Base-by-base conservation (phyloP, 92 coral and sea anemone species). In the Parazoanthus darwini region DNA sequence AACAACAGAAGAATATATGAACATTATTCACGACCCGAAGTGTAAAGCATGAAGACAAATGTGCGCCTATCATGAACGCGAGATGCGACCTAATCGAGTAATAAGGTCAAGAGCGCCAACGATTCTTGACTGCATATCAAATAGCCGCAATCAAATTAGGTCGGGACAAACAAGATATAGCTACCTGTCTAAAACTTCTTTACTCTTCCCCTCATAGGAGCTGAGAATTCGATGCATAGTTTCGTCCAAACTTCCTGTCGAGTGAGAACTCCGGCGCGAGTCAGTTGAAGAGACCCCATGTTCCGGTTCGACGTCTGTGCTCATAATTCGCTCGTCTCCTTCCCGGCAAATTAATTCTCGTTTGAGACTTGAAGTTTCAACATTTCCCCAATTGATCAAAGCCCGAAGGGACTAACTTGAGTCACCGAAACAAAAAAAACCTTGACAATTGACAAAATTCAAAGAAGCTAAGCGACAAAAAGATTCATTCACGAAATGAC, bases 171-270 rank as follows among this genome's bases (percentile, higher is more conserved):
- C 65, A 51, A 84, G 80, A 91, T 50, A 36, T 80, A 86, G 70
- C 88, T 92, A 93, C 98, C 96, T 92, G 71, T 95, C 93, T 54
- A 95, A 88, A 43, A 89, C 85, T 22, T 82, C 93, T 77, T 77
- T 88, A 91, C 90, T 89, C 84, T 92, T 81, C 35, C 89, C 92
- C 38, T 90, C 94, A 39, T 89, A 85, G 44, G 93, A 88, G 72
- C 79, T 92, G 54, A 93, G 78, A 54, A 95, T 91, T 86, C 91
- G 92, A 51, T 95, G 94, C 54, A 95, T 93, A 79, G 89, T 95
- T 42, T 95, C 98, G 15, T 95, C 98, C 73, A 95, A 84, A 87
- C 94, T 93, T 86, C 94, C 98, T 59, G 91, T 95, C 38, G 98
- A 95, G 70, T 83, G 87, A 25, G 87, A 84, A 29, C 78, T 84